Conservation (phyloP, 2,888 invertebrate species). For the Ophion costatus region DNA sequence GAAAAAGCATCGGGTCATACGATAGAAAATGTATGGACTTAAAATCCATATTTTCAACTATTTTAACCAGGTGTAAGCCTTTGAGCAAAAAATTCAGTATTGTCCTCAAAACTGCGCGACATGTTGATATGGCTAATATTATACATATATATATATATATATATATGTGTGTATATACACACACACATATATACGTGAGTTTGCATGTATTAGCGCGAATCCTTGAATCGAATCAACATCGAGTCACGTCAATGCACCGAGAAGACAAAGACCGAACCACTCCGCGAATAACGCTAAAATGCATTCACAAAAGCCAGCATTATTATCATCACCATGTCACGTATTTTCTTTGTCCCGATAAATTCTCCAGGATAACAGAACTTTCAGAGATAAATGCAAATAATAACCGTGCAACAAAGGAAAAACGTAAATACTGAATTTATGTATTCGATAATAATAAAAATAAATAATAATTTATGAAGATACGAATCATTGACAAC, state of each 20-base stretch:
- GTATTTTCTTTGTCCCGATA: not conserved
- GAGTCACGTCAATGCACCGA: slow-evolving; percentile 16
- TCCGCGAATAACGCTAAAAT: not conserved
- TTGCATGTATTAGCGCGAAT: not conserved
- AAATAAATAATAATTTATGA: no score
- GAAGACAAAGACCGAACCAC: not conserved
- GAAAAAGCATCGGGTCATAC: no score
- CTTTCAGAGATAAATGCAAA: not conserved
- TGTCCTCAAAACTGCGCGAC: no score
- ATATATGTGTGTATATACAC: not conserved
- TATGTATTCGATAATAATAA: no score
- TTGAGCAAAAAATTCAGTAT: no score
- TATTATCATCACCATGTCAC: not conserved
- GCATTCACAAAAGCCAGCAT: not conserved
- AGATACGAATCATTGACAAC: no score
- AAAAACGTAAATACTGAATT: no score
- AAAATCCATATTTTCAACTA: no score
- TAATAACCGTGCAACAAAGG: not conserved
- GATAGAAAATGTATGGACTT: no score
- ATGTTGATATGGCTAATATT: no score
- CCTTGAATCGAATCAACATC: not conserved
- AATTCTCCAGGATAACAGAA: not conserved
- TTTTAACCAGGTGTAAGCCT: no score
- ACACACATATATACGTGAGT: not conserved
- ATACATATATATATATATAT: not conserved